Evolutionary conservation across 2,113 vertebrate species (phyloP), one percentile per base, ranked within the genome.

Genomic region (Serinus canaria): DNA sequence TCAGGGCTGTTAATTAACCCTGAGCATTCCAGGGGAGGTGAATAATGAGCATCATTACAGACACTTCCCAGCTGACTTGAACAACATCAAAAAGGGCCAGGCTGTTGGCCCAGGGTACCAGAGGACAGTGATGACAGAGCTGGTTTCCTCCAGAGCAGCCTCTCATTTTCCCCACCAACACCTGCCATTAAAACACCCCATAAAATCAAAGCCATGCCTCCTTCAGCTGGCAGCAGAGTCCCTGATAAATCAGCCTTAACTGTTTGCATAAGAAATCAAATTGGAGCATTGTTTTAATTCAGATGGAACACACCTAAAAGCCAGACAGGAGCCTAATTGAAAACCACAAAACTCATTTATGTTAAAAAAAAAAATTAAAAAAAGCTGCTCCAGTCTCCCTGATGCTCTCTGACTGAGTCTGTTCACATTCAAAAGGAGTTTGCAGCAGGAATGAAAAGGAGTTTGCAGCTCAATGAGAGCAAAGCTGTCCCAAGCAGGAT

Each of bases 1-100:
- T 9, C 68, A 31, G 83, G 91, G 22, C 81, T 33, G 95, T 73
- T 92, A 94, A 97, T 94, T 94, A 96, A 56, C 80, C 85, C 74
- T 7, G 15, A 82, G 39, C 95, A 94, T 94, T 87, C 90, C 92
- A 44, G 81, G 56, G 68, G 19, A 80, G 80, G 18, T 94, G 89
- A 90, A 88, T 94, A 95, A 96, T 23, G 12, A 89, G 85, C 92
- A 77, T 87, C 77, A 50, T 77, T 39, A 37, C 83, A 85, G 74
- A 14, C 90, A 76, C 58, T 44, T 89, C 81, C 10, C 30, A 84
- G 85, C 50, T 86, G 89, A 88, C 67, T 64, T 39, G 46, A 35
- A 21, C 85, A 95, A 21, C 85, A 95, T 96, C 93, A 96, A 97
- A 96, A 89, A 95, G 73, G 73, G 2, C 41, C 21, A 1, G 41